Percentiles rank a stretch among this genome's conserved stretches.
Evolutionary conservation across 2,888 invertebrate species (phyloP).

Genomic region (Drosophila peninsularis): DNA sequence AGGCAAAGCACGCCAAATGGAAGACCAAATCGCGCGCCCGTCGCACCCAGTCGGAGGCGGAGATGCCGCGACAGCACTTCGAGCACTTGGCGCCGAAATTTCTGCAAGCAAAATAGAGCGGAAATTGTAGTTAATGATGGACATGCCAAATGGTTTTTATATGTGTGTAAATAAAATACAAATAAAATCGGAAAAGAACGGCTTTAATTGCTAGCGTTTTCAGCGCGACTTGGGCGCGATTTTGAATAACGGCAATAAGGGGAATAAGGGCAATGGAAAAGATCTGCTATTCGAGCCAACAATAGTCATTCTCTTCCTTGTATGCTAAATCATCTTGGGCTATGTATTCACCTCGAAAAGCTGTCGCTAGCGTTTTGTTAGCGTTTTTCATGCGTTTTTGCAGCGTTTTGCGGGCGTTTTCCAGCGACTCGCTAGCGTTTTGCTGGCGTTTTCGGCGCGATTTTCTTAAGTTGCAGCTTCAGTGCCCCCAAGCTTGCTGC

Average conservation of each 20-base stretch:
- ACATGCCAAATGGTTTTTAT: slow-evolving; percentile 3
- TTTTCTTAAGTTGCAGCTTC: too few relatives aligned
- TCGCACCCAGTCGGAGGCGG: slow-evolving; percentile 98
- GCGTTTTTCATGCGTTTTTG: neutral
- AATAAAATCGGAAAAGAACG: too few relatives aligned
- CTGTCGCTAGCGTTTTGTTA: neutral
- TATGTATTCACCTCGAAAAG: too few relatives aligned
- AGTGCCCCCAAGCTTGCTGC: too few relatives aligned
- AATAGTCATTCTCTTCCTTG: too few relatives aligned
- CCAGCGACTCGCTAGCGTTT: neutral
- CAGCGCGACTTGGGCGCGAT: neutral
- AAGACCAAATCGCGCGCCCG: slow-evolving; percentile 97
- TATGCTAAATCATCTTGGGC: too few relatives aligned
- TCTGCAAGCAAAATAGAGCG: slow-evolving; percentile 87
- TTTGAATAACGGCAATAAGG: too few relatives aligned
- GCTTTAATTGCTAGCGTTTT: neutral
- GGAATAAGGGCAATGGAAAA: too few relatives aligned
- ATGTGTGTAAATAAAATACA: neutral
- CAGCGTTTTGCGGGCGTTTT: neutral
- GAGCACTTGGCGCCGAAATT: slow-evolving; percentile 98
- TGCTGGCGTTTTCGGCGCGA: neutral
- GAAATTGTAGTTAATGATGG: slow-evolving; percentile 55
- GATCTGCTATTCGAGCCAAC: too few relatives aligned
- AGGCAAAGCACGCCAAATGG: slow-evolving; percentile 99
- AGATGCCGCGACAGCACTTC: slow-evolving; percentile 96